These are phyloP conservation scores for Alligator sinensis DNA, from an alignment of 2,113 vertebrate genomes.

Conservation along the genomic window DNA sequence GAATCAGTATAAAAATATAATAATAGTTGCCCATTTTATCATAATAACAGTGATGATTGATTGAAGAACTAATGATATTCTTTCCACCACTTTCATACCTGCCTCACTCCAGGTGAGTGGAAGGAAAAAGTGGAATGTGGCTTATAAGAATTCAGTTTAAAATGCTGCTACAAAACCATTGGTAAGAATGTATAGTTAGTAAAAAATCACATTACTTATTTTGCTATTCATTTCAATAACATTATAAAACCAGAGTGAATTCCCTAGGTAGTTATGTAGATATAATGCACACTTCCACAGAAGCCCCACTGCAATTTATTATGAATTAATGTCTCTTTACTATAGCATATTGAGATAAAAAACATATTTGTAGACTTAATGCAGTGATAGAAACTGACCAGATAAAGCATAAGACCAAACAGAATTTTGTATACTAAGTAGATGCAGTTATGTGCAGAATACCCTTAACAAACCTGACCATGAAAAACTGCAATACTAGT, in stretches of 20 bases:
- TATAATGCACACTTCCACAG: constrained; percentile 36
- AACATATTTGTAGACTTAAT: constrained; percentile 10
- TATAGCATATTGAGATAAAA: constrained; percentile 46
- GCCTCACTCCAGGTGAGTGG: not conserved
- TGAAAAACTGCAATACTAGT: not conserved
- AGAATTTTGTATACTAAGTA: not conserved
- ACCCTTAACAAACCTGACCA: not conserved
- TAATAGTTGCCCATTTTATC: not conserved
- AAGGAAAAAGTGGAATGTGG: constrained; percentile 6
- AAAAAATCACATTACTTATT: constrained; percentile 69
- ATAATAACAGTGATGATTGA: not conserved
- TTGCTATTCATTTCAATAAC: constrained; percentile 58
- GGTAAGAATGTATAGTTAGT: constrained; percentile 35
- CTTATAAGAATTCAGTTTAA: constrained; percentile 62
- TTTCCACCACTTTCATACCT: not conserved
- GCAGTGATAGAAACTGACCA: not conserved
- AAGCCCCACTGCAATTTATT: constrained; percentile 39
- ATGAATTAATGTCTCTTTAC: constrained; percentile 64
- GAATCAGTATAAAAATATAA: not conserved
- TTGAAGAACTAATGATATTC: not conserved
- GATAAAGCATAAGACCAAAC: not conserved
- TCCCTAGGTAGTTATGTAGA: constrained; percentile 26
- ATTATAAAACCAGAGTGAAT: constrained; percentile 54
- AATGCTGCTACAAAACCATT: constrained; percentile 42
- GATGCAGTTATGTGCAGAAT: not conserved